Evolutionary conservation across 2,797 vertebrate species (phyloP).

Genomic region (Pangasius krempfi): DNA sequence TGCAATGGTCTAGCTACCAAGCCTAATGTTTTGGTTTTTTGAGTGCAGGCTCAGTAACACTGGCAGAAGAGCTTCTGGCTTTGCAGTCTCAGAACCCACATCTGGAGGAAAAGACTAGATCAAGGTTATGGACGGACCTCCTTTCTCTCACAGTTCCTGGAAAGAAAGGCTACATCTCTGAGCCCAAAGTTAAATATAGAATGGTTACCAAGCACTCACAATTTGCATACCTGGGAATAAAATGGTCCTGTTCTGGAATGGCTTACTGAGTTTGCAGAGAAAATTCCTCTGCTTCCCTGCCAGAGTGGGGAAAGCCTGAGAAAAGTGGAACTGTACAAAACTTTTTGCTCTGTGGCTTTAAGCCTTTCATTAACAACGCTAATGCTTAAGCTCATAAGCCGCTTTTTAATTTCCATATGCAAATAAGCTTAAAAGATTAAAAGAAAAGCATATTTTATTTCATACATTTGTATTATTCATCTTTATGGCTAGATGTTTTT

Average conservation of each 20-base stretch:
- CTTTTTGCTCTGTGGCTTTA: conserved; percentile 38
- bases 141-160: conserved; percentile 53
- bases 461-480: neutral
- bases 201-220: conserved; percentile 50
- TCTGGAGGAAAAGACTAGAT: conserved; percentile 62
- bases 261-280: conserved; percentile 40
- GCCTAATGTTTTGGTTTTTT: conserved; percentile 47
- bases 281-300: conserved; percentile 49
- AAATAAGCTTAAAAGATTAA: conserved; percentile 28
- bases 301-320: conserved; percentile 43
- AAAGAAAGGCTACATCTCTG: conserved; percentile 55
- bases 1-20: conserved; percentile 27
- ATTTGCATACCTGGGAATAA: conserved; percentile 62
- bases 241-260: conserved; percentile 56
- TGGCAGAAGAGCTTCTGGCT: conserved; percentile 57
- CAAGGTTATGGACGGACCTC: conserved; percentile 50
- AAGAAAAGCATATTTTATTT: neutral
- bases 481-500: neutral
- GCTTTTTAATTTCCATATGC: conserved; percentile 35
- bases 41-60: conserved; percentile 42
- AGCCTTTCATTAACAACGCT: conserved; percentile 42
- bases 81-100: conserved; percentile 53
- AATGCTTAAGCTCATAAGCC: conserved; percentile 12
- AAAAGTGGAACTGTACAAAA: conserved; percentile 40
- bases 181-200: conserved; percentile 63